Evolutionary conservation across 2,113 vertebrate species (phyloP), one percentile per base, ranked within the genome.

Genomic region (Macrotus californicus): DNA sequence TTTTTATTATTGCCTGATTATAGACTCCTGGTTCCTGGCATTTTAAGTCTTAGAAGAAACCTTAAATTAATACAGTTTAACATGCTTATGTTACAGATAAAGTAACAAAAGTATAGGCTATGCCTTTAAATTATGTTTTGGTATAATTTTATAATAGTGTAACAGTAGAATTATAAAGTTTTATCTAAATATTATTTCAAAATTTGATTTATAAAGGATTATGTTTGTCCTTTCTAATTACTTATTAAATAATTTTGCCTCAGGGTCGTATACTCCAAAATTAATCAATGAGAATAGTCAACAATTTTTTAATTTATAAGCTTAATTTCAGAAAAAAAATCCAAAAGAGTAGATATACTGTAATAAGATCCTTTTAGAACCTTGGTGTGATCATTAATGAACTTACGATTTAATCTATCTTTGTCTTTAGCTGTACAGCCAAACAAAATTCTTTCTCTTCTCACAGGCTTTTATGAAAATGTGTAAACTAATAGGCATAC

Each of bases 221-320:
- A 1, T 94, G 11, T 59, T 50, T 94, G 82, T 61, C 6, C 31
- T 92, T 85, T 87, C 36, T 50, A 56, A 87, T 54, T 81, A 34
- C 18, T 89, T 94, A 52, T 67, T 94, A 67, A 76, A 64, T 82
- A 94, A 46, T 88, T 93, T 70, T 81, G 6, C n/a, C 24, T 69
- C 31, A 85, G 21, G 14, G 12, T 8, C 34, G 46, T 54, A 75
- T 0, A 54, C 14, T 87, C 22, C 24, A 22, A 91, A 87, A 77
- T 12, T 73, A 22, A n/a, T 4, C 31, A 87, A 12, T 67, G 11
- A 85, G 22, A 91, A 22, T 54, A 82, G 66, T 61, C 36, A 80
- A 56, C 0, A 39, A 3, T 87, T 91, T 69, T 56, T 93, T 75
- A 50, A 75, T 76, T 84, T 87, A 15, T 77, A 86, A 92, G 34